Base-by-base conservation (phyloP, 2,113 vertebrate species). In the Myocastor coypus region DNA sequence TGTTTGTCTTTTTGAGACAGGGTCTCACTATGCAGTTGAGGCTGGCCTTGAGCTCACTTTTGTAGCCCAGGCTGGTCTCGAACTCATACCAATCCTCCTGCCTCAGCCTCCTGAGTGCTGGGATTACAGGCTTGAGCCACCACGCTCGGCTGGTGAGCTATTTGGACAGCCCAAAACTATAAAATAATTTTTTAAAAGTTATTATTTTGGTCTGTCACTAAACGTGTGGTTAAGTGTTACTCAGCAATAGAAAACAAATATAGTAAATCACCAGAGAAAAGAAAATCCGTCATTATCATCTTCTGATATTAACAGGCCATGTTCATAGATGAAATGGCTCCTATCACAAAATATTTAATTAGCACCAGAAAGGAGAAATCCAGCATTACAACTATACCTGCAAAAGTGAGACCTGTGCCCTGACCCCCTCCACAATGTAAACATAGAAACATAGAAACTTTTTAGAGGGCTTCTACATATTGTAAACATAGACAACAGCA, bases 171-270 rank as follows among this genome's bases (percentile, higher is more conserved):
- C n/a, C n/a, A n/a, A n/a, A n/a, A n/a, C n/a, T n/a, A n/a, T n/a
- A n/a, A n/a, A n/a, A n/a, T n/a, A n/a, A n/a, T n/a, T n/a, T n/a
- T n/a, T n/a, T n/a, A n/a, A n/a, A n/a, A n/a, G n/a, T n/a, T n/a
- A n/a, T n/a, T n/a, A n/a, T n/a, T n/a, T n/a, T n/a, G 10, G 50
- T 81, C 30, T 86, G 55, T 66, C 37, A 90, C 73, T 91, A 83
- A 87, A 64, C 57, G 37, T 94, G 50, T 91, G 42, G 16, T 63
- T 78, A 91, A 77, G 20, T 83, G 68, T 87, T 87, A 87, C 7
- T 42, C 46, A 37, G 68, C 34, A 68, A 83, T 55, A 55, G 61
- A 87, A 91, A 94, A 91, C 26, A 32, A 94, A 83, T 87, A 63
- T 30, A 87, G 10, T 20, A 88, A 50, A 34, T 81, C 46, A 64